A percentile compares a stretch with the other conserved stretches of the same genome.
These are phyloP conservation scores for Sebastes hubbsi DNA, from an alignment of 2,797 vertebrate genomes.

Conservation along the genomic window DNA sequence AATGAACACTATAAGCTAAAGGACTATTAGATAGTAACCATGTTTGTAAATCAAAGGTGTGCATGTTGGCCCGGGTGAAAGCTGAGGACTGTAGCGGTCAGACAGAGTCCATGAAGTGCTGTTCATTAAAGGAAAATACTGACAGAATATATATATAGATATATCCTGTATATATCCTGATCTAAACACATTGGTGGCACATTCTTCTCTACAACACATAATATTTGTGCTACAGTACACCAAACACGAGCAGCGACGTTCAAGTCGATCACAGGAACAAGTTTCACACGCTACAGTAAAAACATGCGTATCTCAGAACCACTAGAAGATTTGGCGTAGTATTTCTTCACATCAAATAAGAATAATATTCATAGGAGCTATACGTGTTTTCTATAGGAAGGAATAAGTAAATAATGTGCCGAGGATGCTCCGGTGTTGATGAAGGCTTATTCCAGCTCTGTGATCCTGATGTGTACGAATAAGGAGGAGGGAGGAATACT, in stretches of 20 bases:
- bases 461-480: conserved; percentile 88
- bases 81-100: neutral
- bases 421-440: neutral
- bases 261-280: conserved; percentile 19
- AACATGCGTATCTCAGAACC: conserved; percentile 21
- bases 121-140: conserved; percentile 38
- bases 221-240: conserved; percentile 13
- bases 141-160: conserved; percentile 16
- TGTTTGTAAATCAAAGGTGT: neutral
- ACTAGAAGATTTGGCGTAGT: conserved; percentile 66
- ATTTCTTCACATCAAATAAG: conserved; percentile 40
- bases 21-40: too few relatives aligned
- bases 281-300: neutral
- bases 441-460: conserved; percentile 53
- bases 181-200: conserved; percentile 57
- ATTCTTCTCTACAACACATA: conserved; percentile 37
- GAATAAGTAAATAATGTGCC: neutral
- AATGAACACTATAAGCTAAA: neutral
- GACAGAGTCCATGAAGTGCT: conserved; percentile 9
- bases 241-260: conserved; percentile 24
- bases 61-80: neutral
- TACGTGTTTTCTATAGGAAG: neutral
- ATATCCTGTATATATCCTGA: too few relatives aligned
- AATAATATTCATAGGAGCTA: conserved; percentile 9
- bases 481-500: conserved; percentile 90